A percentile compares a stretch with the other conserved stretches of the same genome.
These are phyloP conservation scores for Andrena dorsata DNA, from an alignment of 2,888 invertebrate species.

Conservation along the genomic window DNA sequence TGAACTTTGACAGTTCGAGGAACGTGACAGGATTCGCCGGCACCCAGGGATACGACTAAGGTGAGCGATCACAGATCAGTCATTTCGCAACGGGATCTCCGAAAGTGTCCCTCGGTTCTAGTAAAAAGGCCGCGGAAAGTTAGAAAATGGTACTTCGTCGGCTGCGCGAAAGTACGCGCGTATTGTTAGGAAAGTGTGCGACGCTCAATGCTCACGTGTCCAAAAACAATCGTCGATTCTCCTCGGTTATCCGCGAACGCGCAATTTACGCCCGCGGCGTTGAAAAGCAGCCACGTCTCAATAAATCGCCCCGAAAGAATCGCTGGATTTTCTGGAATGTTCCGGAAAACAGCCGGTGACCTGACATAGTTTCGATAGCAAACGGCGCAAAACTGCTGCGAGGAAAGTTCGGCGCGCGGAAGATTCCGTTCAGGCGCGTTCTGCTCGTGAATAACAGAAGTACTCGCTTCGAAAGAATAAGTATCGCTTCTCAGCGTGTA, in stretches of 20 bases:
- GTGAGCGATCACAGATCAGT: slow-evolving; percentile 64
- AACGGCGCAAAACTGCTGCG: slow-evolving; percentile 41
- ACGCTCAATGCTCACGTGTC: not conserved
- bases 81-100: not conserved
- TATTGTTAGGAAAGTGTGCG: not conserved
- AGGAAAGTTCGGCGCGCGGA: slow-evolving; percentile 29
- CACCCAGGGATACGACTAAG: slow-evolving; percentile 63
- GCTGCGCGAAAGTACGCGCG: not conserved
- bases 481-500: not conserved
- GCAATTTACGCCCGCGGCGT: no score
- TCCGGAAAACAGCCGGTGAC: slow-evolving; percentile 53
- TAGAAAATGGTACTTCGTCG: not conserved
- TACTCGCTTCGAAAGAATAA: not conserved
- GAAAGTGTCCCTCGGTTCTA: not conserved
- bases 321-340: slow-evolving; percentile 45
- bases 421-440: not conserved
- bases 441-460: not conserved
- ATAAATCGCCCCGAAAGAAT: not conserved
- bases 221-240: not conserved
- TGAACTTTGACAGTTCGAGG: slow-evolving; percentile 79
- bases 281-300: not conserved
- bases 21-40: slow-evolving; percentile 65
- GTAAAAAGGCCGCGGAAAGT: not conserved
- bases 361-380: slow-evolving; percentile 60
- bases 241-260: no score